Evolutionary conservation across 2,113 vertebrate species (phyloP).

Genomic region (Rhea pennata): DNA sequence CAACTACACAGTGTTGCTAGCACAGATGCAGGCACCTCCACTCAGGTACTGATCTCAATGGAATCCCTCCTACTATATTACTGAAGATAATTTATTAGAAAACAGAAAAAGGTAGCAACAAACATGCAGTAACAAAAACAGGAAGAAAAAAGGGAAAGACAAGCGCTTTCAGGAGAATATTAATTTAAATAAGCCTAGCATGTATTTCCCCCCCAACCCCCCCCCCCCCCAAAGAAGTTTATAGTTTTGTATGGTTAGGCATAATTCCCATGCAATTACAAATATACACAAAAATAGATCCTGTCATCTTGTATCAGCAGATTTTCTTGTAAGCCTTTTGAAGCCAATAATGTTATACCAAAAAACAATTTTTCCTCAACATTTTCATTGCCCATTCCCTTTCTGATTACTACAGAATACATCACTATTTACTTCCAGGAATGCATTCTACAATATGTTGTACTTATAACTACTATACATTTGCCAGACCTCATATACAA

Average conservation of each 20-base stretch:
- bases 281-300: not conserved
- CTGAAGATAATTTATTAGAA: not conserved
- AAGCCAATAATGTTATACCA: not conserved
- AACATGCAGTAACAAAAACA: not conserved
- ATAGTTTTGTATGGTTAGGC: not conserved
- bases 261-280: not conserved
- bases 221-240: not conserved
- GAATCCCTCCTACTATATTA: not conserved
- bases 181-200: not conserved
- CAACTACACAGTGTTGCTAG: not conserved
- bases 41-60: not conserved
- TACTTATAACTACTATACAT: not conserved
- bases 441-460: not conserved
- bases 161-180: not conserved
- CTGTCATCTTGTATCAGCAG: not conserved
- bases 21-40: not conserved
- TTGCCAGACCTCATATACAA: not conserved
- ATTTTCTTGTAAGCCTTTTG: not conserved
- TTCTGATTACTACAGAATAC: not conserved
- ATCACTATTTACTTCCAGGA: not conserved
- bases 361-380: not conserved
- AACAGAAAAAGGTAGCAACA: not conserved
- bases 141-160: not conserved
- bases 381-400: not conserved
- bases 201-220: not conserved